phyloP scores from a whole-genome alignment of 2,888 invertebrate species.

The Drosophila suboccidentalis region DNA sequence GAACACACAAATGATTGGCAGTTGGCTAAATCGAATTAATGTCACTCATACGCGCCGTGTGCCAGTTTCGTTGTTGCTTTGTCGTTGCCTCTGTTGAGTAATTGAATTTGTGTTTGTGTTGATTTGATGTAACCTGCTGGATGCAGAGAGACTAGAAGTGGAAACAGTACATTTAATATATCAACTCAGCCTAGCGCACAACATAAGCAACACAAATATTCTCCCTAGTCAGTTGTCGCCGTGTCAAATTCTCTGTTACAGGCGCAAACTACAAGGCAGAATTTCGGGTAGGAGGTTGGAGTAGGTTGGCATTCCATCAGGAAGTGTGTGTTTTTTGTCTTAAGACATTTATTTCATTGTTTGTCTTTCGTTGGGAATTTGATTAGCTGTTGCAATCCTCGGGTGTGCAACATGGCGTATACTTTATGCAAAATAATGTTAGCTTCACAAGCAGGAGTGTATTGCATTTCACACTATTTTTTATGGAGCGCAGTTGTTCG shows the following conservation, averaged over 20 bases:
- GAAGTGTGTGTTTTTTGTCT: constrained; percentile 43
- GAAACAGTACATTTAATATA: constrained; percentile 54
- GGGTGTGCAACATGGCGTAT: constrained; percentile 41
- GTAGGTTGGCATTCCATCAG: constrained; percentile 33
- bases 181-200: constrained; percentile 23
- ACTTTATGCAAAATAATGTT: constrained; percentile 51
- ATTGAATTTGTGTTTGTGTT: constrained; percentile 80
- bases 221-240: constrained; percentile 7
- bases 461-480: constrained; percentile 31
- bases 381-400: constrained; percentile 46
- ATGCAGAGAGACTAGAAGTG: constrained; percentile 24
- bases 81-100: constrained; percentile 62
- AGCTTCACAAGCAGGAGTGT: constrained; percentile 7
- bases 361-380: constrained; percentile 57
- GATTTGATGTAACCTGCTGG: constrained; percentile 69
- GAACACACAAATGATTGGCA: constrained; percentile 78
- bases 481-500: constrained; percentile 6
- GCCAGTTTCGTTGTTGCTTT: constrained; percentile 16
- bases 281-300: background rate
- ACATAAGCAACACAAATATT: constrained; percentile 21
- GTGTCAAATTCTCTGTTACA: constrained; percentile 32
- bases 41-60: constrained; percentile 72
- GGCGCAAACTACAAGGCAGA: background rate
- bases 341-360: constrained; percentile 58
- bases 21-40: constrained; percentile 80